Evolutionary conservation across 2,113 vertebrate genomes (phyloP).

Genomic region (Engraulis encrasicolus): DNA sequence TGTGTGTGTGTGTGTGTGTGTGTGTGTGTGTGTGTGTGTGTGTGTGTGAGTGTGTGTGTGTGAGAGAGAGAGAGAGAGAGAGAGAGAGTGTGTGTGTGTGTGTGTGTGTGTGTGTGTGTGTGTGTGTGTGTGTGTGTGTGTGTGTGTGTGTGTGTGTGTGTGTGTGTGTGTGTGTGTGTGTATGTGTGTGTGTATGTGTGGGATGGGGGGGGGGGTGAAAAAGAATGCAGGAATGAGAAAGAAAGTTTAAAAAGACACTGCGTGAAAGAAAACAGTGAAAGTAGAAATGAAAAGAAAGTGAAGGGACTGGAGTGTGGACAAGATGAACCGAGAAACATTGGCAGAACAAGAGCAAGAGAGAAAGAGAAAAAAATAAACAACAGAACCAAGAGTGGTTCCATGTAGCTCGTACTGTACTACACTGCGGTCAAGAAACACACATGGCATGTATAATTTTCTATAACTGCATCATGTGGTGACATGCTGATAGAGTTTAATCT

Average conservation of each 20-base stretch:
- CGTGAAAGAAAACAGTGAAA: neutral
- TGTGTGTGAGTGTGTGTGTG: no score
- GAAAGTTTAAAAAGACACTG: no score
- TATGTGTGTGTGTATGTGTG: no score
- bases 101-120: no score
- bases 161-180: no score
- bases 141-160: no score
- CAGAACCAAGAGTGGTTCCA: neutral
- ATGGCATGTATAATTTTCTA: constrained; percentile 6
- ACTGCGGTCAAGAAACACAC: neutral
- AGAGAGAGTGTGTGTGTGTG: no score
- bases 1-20: no score
- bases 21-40: no score
- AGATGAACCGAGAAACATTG: neutral
- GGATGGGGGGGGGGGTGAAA: neutral
- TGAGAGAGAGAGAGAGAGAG: no score
- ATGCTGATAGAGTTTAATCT: constrained; percentile 10
- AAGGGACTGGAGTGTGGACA: neutral
- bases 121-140: no score
- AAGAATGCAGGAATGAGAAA: no score
- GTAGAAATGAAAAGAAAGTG: neutral
- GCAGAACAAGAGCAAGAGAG: neutral
- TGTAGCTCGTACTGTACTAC: constrained; percentile 5
- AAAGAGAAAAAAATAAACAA: neutral
- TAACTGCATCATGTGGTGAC: neutral